Percentiles rank a stretch among this genome's conserved stretches.
phyloP scores from a whole-genome alignment of 2,888 invertebrate species.

The Charanyca ferruginea region DNA sequence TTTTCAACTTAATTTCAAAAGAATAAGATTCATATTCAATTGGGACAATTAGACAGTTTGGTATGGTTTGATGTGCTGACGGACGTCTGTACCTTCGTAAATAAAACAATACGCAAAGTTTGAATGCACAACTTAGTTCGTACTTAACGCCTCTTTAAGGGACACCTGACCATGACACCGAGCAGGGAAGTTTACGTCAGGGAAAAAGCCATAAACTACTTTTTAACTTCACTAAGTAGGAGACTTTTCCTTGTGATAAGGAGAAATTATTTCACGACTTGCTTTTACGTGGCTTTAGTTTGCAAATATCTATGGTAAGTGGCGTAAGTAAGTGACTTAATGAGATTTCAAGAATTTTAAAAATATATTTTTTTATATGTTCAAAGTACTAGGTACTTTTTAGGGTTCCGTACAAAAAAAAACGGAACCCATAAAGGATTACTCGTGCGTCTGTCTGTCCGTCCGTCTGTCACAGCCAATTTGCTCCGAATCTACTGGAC shows the following conservation, averaged over 20 bases:
- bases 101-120: neutral
- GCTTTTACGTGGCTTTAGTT: conserved; percentile 42
- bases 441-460: no score
- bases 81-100: neutral
- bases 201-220: conserved; percentile 34
- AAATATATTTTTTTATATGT: no score
- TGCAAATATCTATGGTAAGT: conserved; percentile 45
- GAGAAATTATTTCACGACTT: conserved; percentile 35
- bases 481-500: no score
- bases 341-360: neutral
- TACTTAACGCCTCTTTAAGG: conserved; percentile 26
- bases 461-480: no score
- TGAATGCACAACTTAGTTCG: conserved; percentile 28
- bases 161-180: conserved; percentile 41
- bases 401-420: no score
- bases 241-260: conserved; percentile 49
- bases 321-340: conserved; percentile 9
- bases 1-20: no score
- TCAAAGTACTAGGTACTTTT: no score
- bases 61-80: no score
- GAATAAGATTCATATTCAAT: no score
- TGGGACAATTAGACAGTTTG: no score
- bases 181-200: conserved; percentile 28
- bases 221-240: conserved; percentile 44
- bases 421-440: no score